Percentiles rank a stretch among this genome's conserved stretches.
Evolutionary conservation across 2,113 vertebrate species (phyloP).

Genomic region (Ceratotherium simum): DNA sequence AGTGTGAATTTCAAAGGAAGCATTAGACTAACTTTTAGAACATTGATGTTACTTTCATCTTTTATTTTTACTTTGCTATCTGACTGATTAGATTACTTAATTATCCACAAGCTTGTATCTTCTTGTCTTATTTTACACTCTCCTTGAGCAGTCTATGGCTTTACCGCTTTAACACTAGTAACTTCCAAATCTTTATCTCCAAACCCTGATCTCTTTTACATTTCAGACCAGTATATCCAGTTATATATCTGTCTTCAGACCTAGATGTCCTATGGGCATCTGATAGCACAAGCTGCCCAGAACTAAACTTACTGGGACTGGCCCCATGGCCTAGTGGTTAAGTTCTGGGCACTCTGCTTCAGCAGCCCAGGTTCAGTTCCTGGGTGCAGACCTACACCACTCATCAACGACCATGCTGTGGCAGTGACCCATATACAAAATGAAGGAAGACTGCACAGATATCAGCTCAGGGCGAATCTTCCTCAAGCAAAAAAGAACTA

Average conservation of each 20-base stretch:
- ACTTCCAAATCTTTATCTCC: background rate
- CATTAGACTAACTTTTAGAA: background rate
- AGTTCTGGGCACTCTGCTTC: too few species aligned
- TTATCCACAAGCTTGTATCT: background rate
- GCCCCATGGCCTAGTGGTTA: too few species aligned
- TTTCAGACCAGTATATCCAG: background rate
- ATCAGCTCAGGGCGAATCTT: too few species aligned
- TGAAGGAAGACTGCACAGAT: too few species aligned
- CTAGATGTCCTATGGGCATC: background rate
- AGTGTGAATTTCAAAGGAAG: background rate
- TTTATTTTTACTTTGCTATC: slow-evolving; percentile 7
- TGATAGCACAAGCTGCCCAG: background rate
- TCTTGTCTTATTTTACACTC: background rate
- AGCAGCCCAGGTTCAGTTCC: too few species aligned
- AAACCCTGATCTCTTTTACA: background rate
- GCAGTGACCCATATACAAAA: too few species aligned
- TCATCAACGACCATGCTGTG: too few species aligned
- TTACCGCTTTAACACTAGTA: background rate
- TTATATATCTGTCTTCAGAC: background rate
- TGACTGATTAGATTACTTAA: background rate
- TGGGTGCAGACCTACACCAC: too few species aligned
- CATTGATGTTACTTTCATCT: background rate
- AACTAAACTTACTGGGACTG: background rate
- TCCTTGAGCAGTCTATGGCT: background rate
- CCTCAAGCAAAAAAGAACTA: too few species aligned